Conservation (phyloP, 2,113 vertebrate genomes). For the Probosciger aterrimus region DNA sequence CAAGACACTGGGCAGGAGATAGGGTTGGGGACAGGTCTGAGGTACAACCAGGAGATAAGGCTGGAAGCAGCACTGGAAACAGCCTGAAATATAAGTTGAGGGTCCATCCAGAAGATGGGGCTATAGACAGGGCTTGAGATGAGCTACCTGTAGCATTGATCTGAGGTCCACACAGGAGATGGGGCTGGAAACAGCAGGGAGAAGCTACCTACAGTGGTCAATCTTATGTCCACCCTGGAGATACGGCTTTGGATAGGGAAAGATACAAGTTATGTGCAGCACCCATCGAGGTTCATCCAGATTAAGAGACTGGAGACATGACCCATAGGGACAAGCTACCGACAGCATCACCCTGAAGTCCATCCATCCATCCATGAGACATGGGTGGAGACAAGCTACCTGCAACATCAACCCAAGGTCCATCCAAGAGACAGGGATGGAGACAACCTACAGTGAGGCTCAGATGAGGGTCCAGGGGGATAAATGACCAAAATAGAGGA, state of each 20-base stretch:
- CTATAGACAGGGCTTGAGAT: background rate
- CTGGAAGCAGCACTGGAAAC: background rate
- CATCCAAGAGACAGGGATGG: background rate
- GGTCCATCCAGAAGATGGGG: background rate
- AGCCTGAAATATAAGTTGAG: background rate
- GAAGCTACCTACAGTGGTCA: background rate
- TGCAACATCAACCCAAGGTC: too few species aligned
- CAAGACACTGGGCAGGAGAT: background rate
- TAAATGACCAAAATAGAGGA: background rate
- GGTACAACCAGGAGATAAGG: fast-evolving
- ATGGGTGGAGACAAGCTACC: background rate
- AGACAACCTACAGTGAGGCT: background rate
- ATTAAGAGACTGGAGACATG: background rate
- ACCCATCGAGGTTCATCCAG: background rate
- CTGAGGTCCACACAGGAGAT: background rate
- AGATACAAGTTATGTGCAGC: background rate
- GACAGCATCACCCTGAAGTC: background rate
- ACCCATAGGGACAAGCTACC: background rate
- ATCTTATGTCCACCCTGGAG: background rate
- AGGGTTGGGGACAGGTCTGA: background rate
- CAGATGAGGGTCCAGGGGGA: fast-evolving
- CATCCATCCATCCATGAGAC: background rate
- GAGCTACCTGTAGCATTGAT: too few species aligned
- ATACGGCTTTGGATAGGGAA: background rate
- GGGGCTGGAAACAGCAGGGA: background rate